Evolutionary conservation across 1,140 invertebrate species (phyloP).

Genomic region (Pseudomyrmex pallidus): DNA sequence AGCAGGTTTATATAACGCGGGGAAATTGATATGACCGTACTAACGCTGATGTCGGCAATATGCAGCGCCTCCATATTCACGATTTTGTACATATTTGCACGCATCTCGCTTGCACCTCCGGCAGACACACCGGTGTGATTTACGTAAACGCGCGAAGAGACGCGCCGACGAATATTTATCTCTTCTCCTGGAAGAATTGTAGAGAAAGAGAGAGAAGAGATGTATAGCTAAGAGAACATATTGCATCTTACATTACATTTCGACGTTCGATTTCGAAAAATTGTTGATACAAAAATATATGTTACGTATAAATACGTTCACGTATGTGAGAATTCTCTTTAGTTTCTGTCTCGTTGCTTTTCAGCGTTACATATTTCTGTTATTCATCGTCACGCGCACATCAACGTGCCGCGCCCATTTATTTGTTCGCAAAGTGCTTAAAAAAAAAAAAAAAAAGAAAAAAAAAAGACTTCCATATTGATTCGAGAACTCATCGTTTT

Average conservation of each 20-base stretch:
- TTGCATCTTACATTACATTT: conserved; percentile 26
- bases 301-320: too few relatives aligned
- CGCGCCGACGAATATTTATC: conserved; percentile 61
- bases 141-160: conserved; percentile 66
- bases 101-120: conserved; percentile 28
- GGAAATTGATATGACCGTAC: conserved; percentile 64
- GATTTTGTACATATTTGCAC: conserved; percentile 70
- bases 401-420: background rate
- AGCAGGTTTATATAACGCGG: conserved; percentile 44
- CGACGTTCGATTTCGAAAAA: background rate
- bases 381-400: background rate
- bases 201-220: too few relatives aligned
- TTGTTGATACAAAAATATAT: background rate
- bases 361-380: background rate
- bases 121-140: conserved; percentile 47
- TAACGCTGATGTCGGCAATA: conserved; percentile 44
- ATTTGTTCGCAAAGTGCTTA: background rate
- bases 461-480: conserved; percentile 53
- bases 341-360: background rate
- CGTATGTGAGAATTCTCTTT: too few relatives aligned
- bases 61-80: conserved; percentile 33
- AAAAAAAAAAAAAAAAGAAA: background rate
- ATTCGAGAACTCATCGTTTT: conserved; percentile 62
- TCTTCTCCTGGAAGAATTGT: too few relatives aligned
- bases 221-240: background rate